phyloP scores from a whole-genome alignment of 2,888 invertebrate species.

The Dusona sp. region DNA sequence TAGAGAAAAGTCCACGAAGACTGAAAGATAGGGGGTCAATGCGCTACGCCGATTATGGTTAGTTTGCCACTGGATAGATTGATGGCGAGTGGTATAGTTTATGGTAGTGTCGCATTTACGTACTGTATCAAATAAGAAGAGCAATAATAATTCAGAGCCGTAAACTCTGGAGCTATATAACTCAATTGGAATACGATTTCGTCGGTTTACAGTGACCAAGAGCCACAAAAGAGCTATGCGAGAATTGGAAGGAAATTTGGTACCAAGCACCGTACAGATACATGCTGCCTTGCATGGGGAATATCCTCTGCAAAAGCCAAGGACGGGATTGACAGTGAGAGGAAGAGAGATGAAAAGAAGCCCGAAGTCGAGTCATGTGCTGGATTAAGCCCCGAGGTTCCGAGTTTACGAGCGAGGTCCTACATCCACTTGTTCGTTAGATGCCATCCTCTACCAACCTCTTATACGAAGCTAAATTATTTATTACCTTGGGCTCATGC shows the following conservation, averaged over 20 bases:
- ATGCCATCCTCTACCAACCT: conserved; percentile 50
- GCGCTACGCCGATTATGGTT: conserved; percentile 68
- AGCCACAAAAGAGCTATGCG: conserved; percentile 38
- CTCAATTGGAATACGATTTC: conserved; percentile 71
- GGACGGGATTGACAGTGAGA: neutral
- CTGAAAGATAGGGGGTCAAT: conserved; percentile 74
- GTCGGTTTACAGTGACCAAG: conserved; percentile 56
- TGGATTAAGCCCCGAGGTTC: conserved; percentile 67
- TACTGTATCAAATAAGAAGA: conserved; percentile 43
- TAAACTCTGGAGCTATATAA: conserved; percentile 65
- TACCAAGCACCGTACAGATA: conserved; percentile 32
- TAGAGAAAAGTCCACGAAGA: conserved; percentile 67
- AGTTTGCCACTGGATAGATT: conserved; percentile 38
- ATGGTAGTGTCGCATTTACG: conserved; percentile 21
- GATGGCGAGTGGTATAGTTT: conserved; percentile 12
- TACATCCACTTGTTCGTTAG: conserved; percentile 61
- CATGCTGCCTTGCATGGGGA: conserved; percentile 57
- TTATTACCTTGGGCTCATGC: conserved; percentile 66
- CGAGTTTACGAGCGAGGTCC: conserved; percentile 64
- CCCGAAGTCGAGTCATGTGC: conserved; percentile 60
- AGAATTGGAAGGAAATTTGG: conserved; percentile 47
- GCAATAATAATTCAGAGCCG: conserved; percentile 67
- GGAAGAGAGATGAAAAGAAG: conserved; percentile 12
- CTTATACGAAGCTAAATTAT: conserved; percentile 66
- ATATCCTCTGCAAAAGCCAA: conserved; percentile 45